Evolutionary conservation across 2,113 vertebrate species (phyloP), one percentile per base, ranked within the genome.

Genomic region (Syrrhaptes paradoxus): DNA sequence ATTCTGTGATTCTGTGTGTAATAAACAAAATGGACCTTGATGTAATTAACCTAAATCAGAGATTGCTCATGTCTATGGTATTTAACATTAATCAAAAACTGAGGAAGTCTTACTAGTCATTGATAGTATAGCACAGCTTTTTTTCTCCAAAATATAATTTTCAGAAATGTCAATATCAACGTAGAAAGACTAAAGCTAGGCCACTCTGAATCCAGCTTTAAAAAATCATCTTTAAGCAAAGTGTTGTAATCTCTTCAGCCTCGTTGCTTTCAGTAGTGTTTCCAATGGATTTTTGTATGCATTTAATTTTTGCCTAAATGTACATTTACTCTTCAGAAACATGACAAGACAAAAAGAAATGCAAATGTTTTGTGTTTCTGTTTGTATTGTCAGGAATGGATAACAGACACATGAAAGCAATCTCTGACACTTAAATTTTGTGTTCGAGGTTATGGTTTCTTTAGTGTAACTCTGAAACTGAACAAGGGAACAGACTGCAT

Each of bases 121-220:
- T 1, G 1, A 20, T 55, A 17, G 24, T 41, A 17, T 4, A 72
- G 21, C 1, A 3, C 6, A 4, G 0, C 3, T 34, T 46, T 82
- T 52, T 85, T 43, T 8, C 21, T 74, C 49, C 26, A 32, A 72
- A 16, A 4, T 83, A 46, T 58, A 4, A 17, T 79, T 85, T 89
- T 36, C 21, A 26, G 24, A 28, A 61, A 52, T 77, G 28, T 17
- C 24, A 71, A 13, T 15, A 76, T 25, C 14, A 25, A 5, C 36
- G 22, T 31, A 66, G 36, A 67, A 90, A 78, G n/a, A 13, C 12
- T 61, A 2, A 92, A 67, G 17, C 62, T 68, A 62, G 17, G 29
- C 3, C 0, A 2, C 73, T 87, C 25, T 62, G 25, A 77, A 93
- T 57, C 12, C 14, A 36, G 26, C 18, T 87, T 78, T 65, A 62